Conservation (phyloP, 2,888 invertebrate species). For the Andrena bicolor region DNA sequence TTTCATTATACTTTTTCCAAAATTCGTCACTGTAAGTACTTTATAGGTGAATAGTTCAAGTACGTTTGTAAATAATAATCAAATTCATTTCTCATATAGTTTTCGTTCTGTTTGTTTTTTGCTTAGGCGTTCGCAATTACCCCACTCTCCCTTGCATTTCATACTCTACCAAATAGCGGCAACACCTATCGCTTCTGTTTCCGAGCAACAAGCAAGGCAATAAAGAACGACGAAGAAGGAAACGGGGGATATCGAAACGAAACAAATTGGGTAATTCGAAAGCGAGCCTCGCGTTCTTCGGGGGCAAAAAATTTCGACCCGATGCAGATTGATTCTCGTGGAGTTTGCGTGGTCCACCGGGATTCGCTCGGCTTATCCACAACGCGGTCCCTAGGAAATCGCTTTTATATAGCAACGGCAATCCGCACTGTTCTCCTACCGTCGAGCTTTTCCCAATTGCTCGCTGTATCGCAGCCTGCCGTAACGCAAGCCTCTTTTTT, state of each 20-base stretch:
- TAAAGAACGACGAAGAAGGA: no score
- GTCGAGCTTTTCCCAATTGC: background rate
- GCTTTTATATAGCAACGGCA: background rate
- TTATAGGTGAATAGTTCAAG: no score
- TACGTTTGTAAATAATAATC: no score
- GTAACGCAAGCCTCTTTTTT: constrained; percentile 3
- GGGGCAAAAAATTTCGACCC: background rate
- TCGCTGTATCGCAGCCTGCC: background rate
- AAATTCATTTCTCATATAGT: no score
- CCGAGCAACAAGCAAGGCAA: background rate
- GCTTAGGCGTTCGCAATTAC: no score
- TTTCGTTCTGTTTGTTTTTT: no score
- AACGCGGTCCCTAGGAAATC: background rate
- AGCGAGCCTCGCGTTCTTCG: background rate
- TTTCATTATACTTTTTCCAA: no score
- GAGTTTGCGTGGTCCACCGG: constrained; percentile 6
- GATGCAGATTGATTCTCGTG: constrained; percentile 21
- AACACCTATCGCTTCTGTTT: background rate
- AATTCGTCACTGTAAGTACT: no score
- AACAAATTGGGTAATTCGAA: background rate
- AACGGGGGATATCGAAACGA: no score
- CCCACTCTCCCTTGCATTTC: no score
- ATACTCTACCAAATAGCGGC: background rate
- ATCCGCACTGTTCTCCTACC: constrained; percentile 3
- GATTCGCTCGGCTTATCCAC: background rate